These are phyloP conservation scores for Eulemur coronatus DNA, from an alignment of 2,797 vertebrate genomes.

Conservation along the genomic window DNA sequence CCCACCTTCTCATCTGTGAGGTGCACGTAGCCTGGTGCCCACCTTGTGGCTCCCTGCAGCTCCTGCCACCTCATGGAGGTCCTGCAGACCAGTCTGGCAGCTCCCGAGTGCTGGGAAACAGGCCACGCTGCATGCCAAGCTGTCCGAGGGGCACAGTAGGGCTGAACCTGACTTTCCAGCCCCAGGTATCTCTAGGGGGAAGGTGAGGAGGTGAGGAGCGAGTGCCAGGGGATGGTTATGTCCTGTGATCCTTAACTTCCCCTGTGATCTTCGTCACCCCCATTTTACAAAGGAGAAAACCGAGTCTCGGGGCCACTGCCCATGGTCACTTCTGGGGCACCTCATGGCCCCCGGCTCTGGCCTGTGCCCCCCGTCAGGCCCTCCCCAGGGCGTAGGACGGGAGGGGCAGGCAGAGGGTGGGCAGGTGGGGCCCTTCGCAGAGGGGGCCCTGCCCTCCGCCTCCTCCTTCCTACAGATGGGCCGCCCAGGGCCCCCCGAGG, in stretches of 20 bases:
- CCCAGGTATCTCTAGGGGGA: fast-evolving
- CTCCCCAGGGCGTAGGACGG: background rate
- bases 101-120: background rate
- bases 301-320: background rate
- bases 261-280: background rate
- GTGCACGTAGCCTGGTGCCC: fast-evolving
- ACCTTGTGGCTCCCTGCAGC: background rate
- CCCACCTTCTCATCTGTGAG: background rate
- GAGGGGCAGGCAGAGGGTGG: background rate
- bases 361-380: background rate
- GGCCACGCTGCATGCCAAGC: background rate
- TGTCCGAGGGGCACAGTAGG: background rate
- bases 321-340: background rate
- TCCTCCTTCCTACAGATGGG: slow-evolving; percentile 48
- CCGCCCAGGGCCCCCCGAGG: background rate
- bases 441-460: background rate
- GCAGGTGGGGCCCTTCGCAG: background rate
- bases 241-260: background rate
- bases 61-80: background rate
- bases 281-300: too few species aligned
- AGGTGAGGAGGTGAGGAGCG: background rate
- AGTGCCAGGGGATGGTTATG: fast-evolving
- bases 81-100: background rate
- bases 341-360: background rate
- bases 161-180: background rate